Conservation (phyloP, 2,888 invertebrate genomes). For the Oscheius sp. region DNA sequence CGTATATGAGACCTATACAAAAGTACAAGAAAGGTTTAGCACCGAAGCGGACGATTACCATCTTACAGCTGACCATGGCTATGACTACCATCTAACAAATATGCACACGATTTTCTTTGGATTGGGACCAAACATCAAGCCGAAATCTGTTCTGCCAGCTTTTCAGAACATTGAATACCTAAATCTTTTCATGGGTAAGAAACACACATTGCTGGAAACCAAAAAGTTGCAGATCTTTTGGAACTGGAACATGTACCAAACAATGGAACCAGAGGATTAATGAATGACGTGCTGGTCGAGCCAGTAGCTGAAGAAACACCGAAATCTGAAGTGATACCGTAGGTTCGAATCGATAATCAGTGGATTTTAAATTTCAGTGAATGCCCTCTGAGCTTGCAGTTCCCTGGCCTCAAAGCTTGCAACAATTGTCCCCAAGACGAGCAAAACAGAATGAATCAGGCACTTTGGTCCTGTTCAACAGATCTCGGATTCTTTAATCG, state of each 20-base stretch:
- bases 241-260: slow-evolving; percentile 50
- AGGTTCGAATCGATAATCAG: background rate
- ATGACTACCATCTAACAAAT: slow-evolving; percentile 59
- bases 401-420: slow-evolving; percentile 29
- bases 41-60: slow-evolving; percentile 1
- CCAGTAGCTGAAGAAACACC: slow-evolving; percentile 17
- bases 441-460: background rate
- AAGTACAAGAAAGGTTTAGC: slow-evolving; percentile 13
- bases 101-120: slow-evolving; percentile 71
- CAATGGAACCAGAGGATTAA: slow-evolving; percentile 66
- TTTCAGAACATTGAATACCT: slow-evolving; percentile 70
- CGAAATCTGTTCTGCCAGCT: slow-evolving; percentile 50
- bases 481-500: slow-evolving; percentile 7
- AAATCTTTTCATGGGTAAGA: slow-evolving; percentile 58
- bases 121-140: slow-evolving; percentile 64
- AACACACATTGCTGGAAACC: background rate
- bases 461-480: slow-evolving; percentile 6
- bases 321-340: slow-evolving; percentile 1
- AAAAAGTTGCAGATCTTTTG: background rate
- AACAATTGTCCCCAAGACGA: slow-evolving; percentile 34
- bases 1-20: slow-evolving; percentile 33
- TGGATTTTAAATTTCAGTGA: slow-evolving; percentile 9
- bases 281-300: slow-evolving; percentile 45
- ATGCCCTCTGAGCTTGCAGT: slow-evolving; percentile 41
- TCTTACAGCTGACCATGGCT: slow-evolving; percentile 63